These are phyloP conservation scores for Coracias cyanogaster DNA, from an alignment of 2,797 vertebrate species.

Conservation along the genomic window DNA sequence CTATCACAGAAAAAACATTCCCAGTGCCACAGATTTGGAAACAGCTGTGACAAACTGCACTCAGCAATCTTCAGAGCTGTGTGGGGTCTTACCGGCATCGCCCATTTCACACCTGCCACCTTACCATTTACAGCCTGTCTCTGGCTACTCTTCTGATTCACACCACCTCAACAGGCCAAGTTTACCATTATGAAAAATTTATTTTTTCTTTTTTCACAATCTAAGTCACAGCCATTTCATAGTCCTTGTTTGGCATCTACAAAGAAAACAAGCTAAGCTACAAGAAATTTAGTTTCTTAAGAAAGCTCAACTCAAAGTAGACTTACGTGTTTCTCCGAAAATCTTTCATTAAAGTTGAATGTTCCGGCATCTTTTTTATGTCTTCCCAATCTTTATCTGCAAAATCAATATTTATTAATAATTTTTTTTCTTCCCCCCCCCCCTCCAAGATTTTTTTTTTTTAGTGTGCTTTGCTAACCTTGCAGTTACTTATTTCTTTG, in stretches of 20 bases:
- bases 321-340: constrained; percentile 99
- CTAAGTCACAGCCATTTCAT: background rate
- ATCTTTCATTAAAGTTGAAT: constrained; percentile 99
- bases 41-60: background rate
- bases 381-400: constrained; percentile 99
- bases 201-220: background rate
- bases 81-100: background rate
- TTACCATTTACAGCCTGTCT: background rate
- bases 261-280: background rate
- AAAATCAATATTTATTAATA: constrained; percentile 68
- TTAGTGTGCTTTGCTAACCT: background rate
- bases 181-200: background rate
- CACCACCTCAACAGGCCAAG: background rate
- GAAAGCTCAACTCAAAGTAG: background rate
- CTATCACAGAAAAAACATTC: background rate
- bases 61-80: background rate
- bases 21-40: background rate
- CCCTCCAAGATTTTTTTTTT: background rate
- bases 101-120: background rate
- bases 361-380: constrained; percentile 99
- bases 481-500: background rate
- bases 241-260: background rate
- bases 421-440: background rate
- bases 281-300: background rate
- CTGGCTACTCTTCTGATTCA: background rate